These are phyloP conservation scores for Rhagonycha lutea DNA, from an alignment of 2,888 invertebrate genomes.

Conservation along the genomic window DNA sequence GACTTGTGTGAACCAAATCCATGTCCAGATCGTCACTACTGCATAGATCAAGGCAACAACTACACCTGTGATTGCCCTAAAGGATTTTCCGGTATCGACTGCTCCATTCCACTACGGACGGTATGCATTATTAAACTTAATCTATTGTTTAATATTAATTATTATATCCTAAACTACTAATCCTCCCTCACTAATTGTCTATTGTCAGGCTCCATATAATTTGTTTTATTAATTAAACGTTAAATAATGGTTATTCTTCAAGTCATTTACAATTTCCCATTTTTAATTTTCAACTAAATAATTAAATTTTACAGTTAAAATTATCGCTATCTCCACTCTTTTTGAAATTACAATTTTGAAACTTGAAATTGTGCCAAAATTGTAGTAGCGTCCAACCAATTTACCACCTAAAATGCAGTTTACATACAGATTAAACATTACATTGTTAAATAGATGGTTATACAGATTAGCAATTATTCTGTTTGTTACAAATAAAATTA, in stretches of 20 bases:
- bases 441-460: too few relatives aligned
- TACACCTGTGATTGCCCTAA: slow-evolving; percentile 75
- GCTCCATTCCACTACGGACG: slow-evolving; percentile 67
- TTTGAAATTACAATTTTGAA: too few relatives aligned
- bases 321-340: too few relatives aligned
- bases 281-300: too few relatives aligned
- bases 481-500: too few relatives aligned
- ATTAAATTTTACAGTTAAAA: too few relatives aligned
- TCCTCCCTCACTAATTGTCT: neutral
- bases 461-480: too few relatives aligned
- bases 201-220: neutral
- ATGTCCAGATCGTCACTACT: slow-evolving; percentile 68
- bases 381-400: too few relatives aligned
- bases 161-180: neutral
- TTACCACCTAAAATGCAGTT: too few relatives aligned
- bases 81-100: slow-evolving; percentile 71
- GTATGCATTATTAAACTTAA: slow-evolving; percentile 55
- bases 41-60: slow-evolving; percentile 75
- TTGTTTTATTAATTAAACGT: neutral
- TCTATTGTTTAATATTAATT: neutral
- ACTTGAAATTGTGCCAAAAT: too few relatives aligned
- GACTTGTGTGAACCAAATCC: slow-evolving; percentile 72
- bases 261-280: neutral
- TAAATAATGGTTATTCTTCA: neutral
- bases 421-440: too few relatives aligned